Evolutionary conservation across 1,140 invertebrate genomes (phyloP), one percentile per base, ranked within the genome.

Genomic region (Drepana arcuata): DNA sequence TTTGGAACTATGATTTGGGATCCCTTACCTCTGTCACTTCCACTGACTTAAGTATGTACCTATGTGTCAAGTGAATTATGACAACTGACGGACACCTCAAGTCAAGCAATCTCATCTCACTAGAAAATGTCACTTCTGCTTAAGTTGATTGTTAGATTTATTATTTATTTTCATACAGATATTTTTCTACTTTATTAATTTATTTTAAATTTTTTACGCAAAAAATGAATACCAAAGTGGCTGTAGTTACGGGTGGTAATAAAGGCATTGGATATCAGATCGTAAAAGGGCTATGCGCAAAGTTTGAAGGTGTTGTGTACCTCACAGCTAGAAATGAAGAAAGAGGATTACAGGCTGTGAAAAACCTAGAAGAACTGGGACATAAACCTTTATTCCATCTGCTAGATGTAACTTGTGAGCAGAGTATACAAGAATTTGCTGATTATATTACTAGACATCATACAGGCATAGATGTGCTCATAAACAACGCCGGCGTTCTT

Each of bases 401-500:
- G 50, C 66, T 94, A 34, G 92, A 94, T 56, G 87, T 94, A 31
- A 86, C 85, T 36, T 80, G 87, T 57, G 58, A 78, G 34, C 65
- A 85, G 7, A 92, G 89, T 58, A 84, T 92, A 34, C 66, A 85
- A 27, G 68, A 66, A 4, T 86, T 93, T 38, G 71, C 82, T 1
- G 66, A 86, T 28, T 88, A 85, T 62, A 69, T 96, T 9, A 78
- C 88, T 55, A 62, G 84, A 29, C 86, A 85, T 14, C 86, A 95
- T 80, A 87, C 86, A 11, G 91, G 93, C 9, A 73, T 96, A 13
- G 93, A 96, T 85, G 68, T 95, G 29, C 75, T 95, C 2, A 87
- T 96, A 26, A 95, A 95, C 73, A 96, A 96, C 85, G 94, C 93
- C 47, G 93, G 88, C 1, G 92, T 94, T 48, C 88, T 91, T 14